Evolutionary conservation across 2,113 vertebrate genomes (phyloP).

Genomic region (Entosphenus tridentatus): DNA sequence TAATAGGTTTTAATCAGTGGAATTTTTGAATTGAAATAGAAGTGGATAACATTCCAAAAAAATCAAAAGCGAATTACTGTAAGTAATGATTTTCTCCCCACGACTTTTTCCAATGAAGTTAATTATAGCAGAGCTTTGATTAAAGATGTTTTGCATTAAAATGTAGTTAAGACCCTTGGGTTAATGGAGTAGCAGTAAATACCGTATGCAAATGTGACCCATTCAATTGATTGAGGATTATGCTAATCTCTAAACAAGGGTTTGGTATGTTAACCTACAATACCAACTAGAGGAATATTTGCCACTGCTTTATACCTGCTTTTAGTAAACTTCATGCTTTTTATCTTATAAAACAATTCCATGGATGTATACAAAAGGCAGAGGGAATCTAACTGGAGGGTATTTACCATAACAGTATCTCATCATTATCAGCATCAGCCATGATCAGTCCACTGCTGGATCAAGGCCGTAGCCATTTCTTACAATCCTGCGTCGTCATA

Average conservation of each 20-base stretch:
- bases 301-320: no score
- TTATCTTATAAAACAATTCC: no score
- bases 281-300: no score
- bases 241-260: not conserved
- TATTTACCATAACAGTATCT: no score
- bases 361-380: no score
- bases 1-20: slow-evolving; percentile 6
- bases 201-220: slow-evolving; percentile 4
- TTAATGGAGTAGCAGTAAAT: not conserved
- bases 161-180: slow-evolving; percentile 3
- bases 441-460: no score
- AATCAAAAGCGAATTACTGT: slow-evolving; percentile 1
- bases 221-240: slow-evolving; percentile 4
- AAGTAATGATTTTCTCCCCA: slow-evolving; percentile 3
- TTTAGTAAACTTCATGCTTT: no score
- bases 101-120: not conserved
- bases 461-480: no score
- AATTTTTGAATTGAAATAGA: not conserved
- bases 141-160: slow-evolving; percentile 5
- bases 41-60: not conserved
- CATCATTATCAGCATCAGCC: no score
- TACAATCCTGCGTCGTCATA: no score
- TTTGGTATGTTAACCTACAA: no score
- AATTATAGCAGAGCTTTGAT: not conserved
- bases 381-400: no score